Evolutionary conservation across 1,140 invertebrate genomes (phyloP), one percentile per base, ranked within the genome.

Genomic region (Zophobas atratus): DNA sequence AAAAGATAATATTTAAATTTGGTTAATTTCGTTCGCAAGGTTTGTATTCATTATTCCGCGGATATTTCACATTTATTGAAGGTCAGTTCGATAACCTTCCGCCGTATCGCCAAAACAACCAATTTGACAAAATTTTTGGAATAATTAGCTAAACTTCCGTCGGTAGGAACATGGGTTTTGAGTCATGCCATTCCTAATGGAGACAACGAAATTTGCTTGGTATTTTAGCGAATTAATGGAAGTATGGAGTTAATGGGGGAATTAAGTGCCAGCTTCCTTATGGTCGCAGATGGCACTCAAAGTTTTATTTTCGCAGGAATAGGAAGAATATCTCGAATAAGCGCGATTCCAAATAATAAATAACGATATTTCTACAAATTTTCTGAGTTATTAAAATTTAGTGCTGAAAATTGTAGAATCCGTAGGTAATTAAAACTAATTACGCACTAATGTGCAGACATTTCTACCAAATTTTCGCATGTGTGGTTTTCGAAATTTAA

Each of bases 11-110:
- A 79, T 79, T 79, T 76, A 79, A 79, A 79, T 79, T 79, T 75
- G 4, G 78, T 6, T 72, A 63, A 70, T 71, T 76, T 72, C 6
- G 46, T 49, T 76, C n/a, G 72, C 74, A 72, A 79, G 70, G 78
- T 70, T 76, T 34, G 46, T 76, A 72, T 76, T 72, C 53, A 76
- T 60, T 72, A 79, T 79, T 76, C 53, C 33, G 55, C 70, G 78
- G 57, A 77, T 74, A 79, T 74, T 79, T 71, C 78, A 57, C 70
- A 74, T 77, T 79, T 46, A 67, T 70, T 77, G 78, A 79, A 79
- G 78, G 78, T 79, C 75, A 79, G 76, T 77, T 77, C 78, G 78
- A 79, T 77, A 79, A 79, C 78, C 78, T 77, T 79, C 78, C 53
- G 36, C 41, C 53, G 46, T 75, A 79, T 79, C 57, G 72, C 41